phyloP scores from a whole-genome alignment of 2,888 invertebrate genomes.

The Euclidia mi region DNA sequence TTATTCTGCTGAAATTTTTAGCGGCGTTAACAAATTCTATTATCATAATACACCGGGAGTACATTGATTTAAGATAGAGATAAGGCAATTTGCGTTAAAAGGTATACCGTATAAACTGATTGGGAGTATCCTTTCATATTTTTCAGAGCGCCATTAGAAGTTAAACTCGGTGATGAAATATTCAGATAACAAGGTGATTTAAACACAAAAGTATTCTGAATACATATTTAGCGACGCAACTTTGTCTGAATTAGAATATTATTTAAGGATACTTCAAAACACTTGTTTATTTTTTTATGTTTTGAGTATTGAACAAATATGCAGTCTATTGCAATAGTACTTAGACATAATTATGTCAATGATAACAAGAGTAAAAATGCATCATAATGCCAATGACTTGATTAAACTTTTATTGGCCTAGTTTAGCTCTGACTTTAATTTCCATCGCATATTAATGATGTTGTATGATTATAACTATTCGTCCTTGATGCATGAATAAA shows the following conservation, averaged over 20 bases:
- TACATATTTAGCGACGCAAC: constrained; percentile 6
- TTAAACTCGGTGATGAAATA: constrained; percentile 66
- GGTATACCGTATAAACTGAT: constrained; percentile 70
- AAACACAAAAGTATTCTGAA: constrained; percentile 37
- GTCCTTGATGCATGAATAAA: background rate
- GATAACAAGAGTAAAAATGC: too few species aligned
- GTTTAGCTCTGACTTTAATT: too few species aligned
- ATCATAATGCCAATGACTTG: too few species aligned
- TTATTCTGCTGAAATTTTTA: constrained; percentile 1
- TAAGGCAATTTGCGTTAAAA: constrained; percentile 72
- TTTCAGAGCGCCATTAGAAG: constrained; percentile 69
- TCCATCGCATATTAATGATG: too few species aligned
- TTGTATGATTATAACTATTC: too few species aligned
- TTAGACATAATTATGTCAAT: too few species aligned
- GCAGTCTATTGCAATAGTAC: too few species aligned
- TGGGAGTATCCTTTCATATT: constrained; percentile 68
- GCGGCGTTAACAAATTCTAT: constrained; percentile 33
- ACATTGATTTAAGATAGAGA: constrained; percentile 60
- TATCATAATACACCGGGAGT: constrained; percentile 48
- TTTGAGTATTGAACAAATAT: too few species aligned
- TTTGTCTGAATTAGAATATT: constrained; percentile 18
- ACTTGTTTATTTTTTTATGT: background rate
- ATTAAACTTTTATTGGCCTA: too few species aligned
- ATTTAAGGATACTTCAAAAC: too few species aligned
- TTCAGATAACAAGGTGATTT: constrained; percentile 64